phyloP scores from a whole-genome alignment of 2,888 invertebrate genomes.

The Catocala fraxini region DNA sequence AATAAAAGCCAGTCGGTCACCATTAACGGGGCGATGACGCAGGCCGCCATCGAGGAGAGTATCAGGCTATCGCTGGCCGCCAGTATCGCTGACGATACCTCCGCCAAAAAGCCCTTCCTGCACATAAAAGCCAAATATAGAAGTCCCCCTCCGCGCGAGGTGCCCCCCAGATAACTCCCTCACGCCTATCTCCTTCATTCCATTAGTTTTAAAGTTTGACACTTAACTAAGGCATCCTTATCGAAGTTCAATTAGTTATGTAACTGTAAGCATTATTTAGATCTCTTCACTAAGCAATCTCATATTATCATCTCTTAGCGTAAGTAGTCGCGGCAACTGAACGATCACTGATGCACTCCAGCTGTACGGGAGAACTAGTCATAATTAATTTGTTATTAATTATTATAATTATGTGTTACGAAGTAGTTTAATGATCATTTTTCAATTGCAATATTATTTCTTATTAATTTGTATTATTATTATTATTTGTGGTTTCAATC shows the following conservation, averaged over 20 bases:
- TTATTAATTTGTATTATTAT: constrained; percentile 50
- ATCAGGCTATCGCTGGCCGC: constrained; percentile 79
- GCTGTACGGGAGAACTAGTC: constrained; percentile 72
- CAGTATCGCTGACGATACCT: constrained; percentile 70
- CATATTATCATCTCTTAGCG: constrained; percentile 58
- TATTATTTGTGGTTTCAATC: constrained; percentile 52
- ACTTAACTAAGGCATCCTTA: constrained; percentile 45
- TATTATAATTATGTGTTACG: constrained; percentile 39
- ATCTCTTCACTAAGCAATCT: constrained; percentile 77
- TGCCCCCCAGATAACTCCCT: constrained; percentile 85
- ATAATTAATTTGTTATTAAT: constrained; percentile 60
- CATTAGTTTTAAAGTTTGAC: constrained; percentile 71
- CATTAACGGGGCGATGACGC: constrained; percentile 71
- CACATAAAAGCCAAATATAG: constrained; percentile 92
- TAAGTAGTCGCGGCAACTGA: constrained; percentile 51
- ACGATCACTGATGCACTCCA: constrained; percentile 57
- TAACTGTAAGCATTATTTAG: constrained; percentile 67
- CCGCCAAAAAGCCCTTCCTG: constrained; percentile 87
- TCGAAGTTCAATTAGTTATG: constrained; percentile 52
- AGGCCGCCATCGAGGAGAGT: constrained; percentile 84
- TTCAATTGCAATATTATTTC: constrained; percentile 62
- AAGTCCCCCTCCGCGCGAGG: constrained; percentile 89
- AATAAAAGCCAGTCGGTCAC: constrained; percentile 66
- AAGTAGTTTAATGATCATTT: constrained; percentile 51
- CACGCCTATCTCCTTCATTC: constrained; percentile 60